Conservation (phyloP, 2,888 invertebrate genomes). For the Limnephilus lunatus region DNA sequence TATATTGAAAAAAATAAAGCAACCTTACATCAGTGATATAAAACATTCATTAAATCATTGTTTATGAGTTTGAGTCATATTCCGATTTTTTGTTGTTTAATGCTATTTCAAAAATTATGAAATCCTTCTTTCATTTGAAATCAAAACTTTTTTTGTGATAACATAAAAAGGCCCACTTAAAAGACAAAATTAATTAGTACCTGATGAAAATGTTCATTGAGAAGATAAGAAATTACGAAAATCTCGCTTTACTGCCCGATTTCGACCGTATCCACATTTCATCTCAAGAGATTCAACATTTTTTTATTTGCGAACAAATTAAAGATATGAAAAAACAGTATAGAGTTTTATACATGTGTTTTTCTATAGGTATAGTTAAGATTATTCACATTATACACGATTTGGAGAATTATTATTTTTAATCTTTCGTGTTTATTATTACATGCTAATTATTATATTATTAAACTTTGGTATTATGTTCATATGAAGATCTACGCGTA, state of each 20-base stretch:
- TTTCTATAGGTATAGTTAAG: too few species aligned
- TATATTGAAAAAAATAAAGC: background rate
- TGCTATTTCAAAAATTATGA: background rate
- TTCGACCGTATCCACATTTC: background rate
- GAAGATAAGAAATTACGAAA: background rate
- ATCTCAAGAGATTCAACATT: background rate
- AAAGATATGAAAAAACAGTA: background rate
- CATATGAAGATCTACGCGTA: too few species aligned
- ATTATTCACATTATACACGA: too few species aligned
- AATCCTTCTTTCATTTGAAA: background rate
- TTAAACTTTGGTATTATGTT: too few species aligned
- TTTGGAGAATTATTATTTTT: too few species aligned
- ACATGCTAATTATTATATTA: too few species aligned
- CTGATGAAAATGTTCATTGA: background rate
- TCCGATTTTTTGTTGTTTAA: background rate
- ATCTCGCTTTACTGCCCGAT: background rate
- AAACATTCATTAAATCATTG: background rate
- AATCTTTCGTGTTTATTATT: too few species aligned
- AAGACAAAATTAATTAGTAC: background rate
- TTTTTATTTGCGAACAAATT: background rate
- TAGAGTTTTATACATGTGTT: background rate
- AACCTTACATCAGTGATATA: too few species aligned
- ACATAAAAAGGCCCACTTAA: background rate
- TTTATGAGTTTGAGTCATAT: background rate
- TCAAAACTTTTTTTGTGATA: background rate